These are phyloP conservation scores for Hyalella azteca DNA, from an alignment of 2,888 invertebrate species.

Conservation along the genomic window DNA sequence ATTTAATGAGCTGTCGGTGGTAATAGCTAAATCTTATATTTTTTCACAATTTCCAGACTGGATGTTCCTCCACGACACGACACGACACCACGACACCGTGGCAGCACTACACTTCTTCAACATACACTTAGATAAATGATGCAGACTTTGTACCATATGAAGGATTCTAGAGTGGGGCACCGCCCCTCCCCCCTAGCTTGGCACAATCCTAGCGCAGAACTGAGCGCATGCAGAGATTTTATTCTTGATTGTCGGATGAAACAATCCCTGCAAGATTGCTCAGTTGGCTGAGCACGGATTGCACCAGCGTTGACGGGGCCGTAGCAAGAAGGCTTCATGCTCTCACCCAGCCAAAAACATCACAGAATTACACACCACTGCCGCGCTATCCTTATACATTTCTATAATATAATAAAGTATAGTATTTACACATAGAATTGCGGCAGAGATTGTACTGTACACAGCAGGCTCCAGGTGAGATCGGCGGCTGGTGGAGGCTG, in stretches of 20 bases:
- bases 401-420: slow-evolving; percentile 37
- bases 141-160: slow-evolving; percentile 35
- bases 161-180: slow-evolving; percentile 33
- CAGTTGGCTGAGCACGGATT: background rate
- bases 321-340: slow-evolving; percentile 5
- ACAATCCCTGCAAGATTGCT: background rate
- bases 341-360: slow-evolving; percentile 31
- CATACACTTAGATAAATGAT: slow-evolving; percentile 25
- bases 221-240: background rate
- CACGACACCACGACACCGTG: background rate
- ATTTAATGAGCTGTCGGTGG: too few species aligned
- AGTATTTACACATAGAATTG: slow-evolving; percentile 35
- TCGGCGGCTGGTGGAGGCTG: background rate
- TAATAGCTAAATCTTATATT: too few species aligned
- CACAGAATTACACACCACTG: slow-evolving; percentile 28
- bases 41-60: slow-evolving; percentile 8
- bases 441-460: slow-evolving; percentile 37
- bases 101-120: slow-evolving; percentile 29
- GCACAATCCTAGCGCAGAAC: background rate
- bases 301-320: background rate
- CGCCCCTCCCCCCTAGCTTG: slow-evolving; percentile 7
- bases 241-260: slow-evolving; percentile 3
- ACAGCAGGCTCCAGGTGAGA: slow-evolving; percentile 28
- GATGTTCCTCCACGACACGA: background rate
- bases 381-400: slow-evolving; percentile 19